Conservation (phyloP, 2,888 invertebrate genomes). For the Pseudococcus longispinus region DNA sequence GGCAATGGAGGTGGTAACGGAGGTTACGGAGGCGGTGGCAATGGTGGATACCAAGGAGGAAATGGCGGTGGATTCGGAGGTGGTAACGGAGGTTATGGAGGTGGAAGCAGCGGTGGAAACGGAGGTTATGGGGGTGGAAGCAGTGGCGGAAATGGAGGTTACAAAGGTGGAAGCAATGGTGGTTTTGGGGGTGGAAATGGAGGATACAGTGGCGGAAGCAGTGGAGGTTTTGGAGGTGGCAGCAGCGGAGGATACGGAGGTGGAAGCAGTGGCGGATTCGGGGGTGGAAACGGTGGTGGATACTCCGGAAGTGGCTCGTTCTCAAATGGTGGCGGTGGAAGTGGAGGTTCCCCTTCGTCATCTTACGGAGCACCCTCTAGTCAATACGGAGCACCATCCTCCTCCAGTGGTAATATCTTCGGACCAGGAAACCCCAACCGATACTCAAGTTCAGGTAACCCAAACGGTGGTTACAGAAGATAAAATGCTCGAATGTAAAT, state of each 20-base stretch:
- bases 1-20: neutral
- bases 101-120: neutral
- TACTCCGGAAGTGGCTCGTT: constrained; percentile 19
- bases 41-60: neutral
- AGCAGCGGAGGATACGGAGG: neutral
- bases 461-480: constrained; percentile 53
- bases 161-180: neutral
- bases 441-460: constrained; percentile 51
- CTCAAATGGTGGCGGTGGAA: constrained; percentile 25
- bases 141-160: neutral
- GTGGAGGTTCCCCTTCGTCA: constrained; percentile 21
- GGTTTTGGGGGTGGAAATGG: neutral
- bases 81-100: neutral
- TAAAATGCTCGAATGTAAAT: constrained; percentile 4
- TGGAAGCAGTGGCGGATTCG: constrained; percentile 3
- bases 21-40: neutral
- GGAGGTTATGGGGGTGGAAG: neutral
- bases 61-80: neutral
- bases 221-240: neutral
- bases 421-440: constrained; percentile 51
- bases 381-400: constrained; percentile 46
- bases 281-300: constrained; percentile 30
- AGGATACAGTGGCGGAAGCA: neutral
- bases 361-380: constrained; percentile 53
- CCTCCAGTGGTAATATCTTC: constrained; percentile 25